Percentiles rank a stretch among this genome's conserved stretches.
Conservation (phyloP, 2,113 vertebrate species). For the Catagonus wagneri region DNA sequence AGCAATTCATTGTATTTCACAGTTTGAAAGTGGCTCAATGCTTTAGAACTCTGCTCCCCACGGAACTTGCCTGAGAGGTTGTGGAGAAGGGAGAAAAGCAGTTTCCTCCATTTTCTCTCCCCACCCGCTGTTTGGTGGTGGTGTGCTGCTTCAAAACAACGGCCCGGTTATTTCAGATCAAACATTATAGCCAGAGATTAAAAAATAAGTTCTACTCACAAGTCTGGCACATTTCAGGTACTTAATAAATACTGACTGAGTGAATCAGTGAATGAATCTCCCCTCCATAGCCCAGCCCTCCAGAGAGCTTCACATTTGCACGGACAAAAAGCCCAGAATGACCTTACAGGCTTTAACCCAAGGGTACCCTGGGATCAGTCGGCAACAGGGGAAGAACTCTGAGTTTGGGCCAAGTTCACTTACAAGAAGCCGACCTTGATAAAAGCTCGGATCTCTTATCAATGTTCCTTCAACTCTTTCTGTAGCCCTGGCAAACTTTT, state of each 20-base stretch:
- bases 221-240: conserved; percentile 32
- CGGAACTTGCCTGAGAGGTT: background rate
- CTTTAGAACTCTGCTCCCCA: background rate
- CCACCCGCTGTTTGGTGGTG: background rate
- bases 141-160: background rate
- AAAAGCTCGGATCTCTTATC: conserved; percentile 55
- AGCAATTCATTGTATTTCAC: background rate
- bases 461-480: conserved; percentile 48
- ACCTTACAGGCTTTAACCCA: conserved; percentile 48
- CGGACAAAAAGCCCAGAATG: background rate
- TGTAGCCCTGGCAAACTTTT: conserved; percentile 16
- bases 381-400: conserved; percentile 45
- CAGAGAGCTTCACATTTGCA: conserved; percentile 44
- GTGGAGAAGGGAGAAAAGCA: background rate
- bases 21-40: background rate
- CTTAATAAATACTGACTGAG: background rate
- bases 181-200: background rate
- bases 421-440: conserved; percentile 63
- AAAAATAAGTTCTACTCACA: conserved; percentile 38
- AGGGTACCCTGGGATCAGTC: conserved; percentile 13
- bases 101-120: background rate
- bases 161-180: conserved; percentile 2
- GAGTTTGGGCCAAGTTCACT: conserved; percentile 51
- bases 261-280: conserved; percentile 55
- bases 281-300: background rate